A percentile compares a stretch with the other conserved stretches of the same genome.
Conservation (phyloP, 2,888 invertebrate species). For the Eristalis tenax region DNA sequence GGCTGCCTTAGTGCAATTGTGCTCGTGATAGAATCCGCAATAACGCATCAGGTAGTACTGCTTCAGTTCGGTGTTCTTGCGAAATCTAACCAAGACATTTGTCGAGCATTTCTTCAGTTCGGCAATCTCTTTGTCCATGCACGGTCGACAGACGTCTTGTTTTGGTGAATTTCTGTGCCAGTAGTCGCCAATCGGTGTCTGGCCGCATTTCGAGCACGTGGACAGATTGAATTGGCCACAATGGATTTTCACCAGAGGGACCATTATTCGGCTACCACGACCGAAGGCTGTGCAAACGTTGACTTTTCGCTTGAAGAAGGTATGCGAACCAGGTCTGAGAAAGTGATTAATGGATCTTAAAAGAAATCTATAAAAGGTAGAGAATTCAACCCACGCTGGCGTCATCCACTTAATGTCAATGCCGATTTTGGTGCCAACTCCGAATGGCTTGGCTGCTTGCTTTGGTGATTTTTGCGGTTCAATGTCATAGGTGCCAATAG, state of each 20-base stretch:
- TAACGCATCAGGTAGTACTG: slow-evolving; percentile 76
- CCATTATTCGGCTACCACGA: slow-evolving; percentile 73
- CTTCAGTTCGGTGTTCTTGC: slow-evolving; percentile 73
- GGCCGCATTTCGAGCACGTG: slow-evolving; percentile 76
- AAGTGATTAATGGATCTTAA: not conserved
- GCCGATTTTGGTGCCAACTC: slow-evolving; percentile 68
- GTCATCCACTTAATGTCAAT: slow-evolving; percentile 60
- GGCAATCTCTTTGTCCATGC: slow-evolving; percentile 74
- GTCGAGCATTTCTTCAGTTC: slow-evolving; percentile 74
- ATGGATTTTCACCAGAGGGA: slow-evolving; percentile 77
- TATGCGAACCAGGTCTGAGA: slow-evolving; percentile 72
- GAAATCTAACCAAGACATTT: slow-evolving; percentile 74
- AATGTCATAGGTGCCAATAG: slow-evolving; percentile 77
- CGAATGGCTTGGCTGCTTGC: slow-evolving; percentile 75
- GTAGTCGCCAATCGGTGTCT: slow-evolving; percentile 82
- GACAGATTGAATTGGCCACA: slow-evolving; percentile 75
- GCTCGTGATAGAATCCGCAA: slow-evolving; percentile 79
- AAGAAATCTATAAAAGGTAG: not conserved
- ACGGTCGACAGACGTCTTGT: slow-evolving; percentile 78
- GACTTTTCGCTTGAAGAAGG: slow-evolving; percentile 67
- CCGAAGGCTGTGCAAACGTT: slow-evolving; percentile 76
- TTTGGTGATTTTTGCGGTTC: slow-evolving; percentile 56
- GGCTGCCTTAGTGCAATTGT: slow-evolving; percentile 78
- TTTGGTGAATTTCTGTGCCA: slow-evolving; percentile 82
- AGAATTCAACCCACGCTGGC: slow-evolving; percentile 73